phyloP scores from a whole-genome alignment of 2,888 invertebrate genomes.

The Gastracanthus pulcherrimus region DNA sequence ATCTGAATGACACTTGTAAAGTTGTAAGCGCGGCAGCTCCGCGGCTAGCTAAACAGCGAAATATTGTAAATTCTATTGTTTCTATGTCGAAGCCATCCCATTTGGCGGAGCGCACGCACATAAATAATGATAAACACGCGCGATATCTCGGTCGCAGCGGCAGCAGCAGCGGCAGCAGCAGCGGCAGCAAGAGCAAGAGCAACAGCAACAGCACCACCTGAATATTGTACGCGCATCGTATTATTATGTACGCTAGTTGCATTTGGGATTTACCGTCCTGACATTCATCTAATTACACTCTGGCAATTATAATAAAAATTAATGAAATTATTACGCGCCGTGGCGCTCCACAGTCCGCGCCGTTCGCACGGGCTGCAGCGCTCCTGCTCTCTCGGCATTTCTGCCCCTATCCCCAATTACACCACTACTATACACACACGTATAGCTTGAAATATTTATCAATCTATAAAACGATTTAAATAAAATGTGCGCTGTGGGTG shows the following conservation, averaged over 20 bases:
- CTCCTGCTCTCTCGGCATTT: background rate
- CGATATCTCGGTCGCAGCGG: conserved; percentile 15
- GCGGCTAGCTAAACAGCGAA: background rate
- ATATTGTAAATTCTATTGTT: conserved; percentile 56
- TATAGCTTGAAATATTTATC: too few relatives aligned
- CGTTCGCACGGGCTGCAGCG: background rate
- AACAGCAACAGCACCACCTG: background rate
- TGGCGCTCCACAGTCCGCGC: conserved; percentile 1
- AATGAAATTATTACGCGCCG: conserved; percentile 56
- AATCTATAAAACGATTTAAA: too few relatives aligned
- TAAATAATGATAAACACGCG: conserved; percentile 55
- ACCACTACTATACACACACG: too few relatives aligned
- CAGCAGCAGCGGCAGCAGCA: too few relatives aligned
- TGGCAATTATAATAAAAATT: conserved; percentile 58
- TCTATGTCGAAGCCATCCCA: conserved; percentile 42
- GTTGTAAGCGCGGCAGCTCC: background rate
- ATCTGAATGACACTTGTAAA: background rate
- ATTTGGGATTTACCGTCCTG: conserved; percentile 58
- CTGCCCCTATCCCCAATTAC: background rate
- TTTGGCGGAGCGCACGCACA: conserved; percentile 9
- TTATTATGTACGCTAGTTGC: conserved; percentile 58
- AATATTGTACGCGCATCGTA: conserved; percentile 55
- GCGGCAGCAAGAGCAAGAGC: background rate
- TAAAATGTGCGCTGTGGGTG: too few relatives aligned
- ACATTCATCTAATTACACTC: conserved; percentile 58